Conservation (phyloP, 2,888 invertebrate species). For the Pemphredon lugubris region DNA sequence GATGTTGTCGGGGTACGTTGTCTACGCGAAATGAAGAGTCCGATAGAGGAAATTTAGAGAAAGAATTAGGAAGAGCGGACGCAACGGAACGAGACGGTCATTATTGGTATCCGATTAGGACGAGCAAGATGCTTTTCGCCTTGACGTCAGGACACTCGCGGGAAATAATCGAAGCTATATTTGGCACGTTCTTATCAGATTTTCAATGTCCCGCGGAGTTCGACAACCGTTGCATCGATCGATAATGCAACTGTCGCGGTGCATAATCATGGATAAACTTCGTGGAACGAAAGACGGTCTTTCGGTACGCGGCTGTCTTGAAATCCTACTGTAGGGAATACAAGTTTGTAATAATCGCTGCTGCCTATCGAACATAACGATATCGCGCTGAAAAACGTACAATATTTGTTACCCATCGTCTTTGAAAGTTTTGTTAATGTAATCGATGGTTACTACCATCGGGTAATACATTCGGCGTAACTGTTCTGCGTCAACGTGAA, state of each 20-base stretch:
- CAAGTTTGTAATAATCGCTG: too few relatives aligned
- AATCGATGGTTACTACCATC: too few relatives aligned
- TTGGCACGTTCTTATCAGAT: not conserved
- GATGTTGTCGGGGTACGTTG: too few relatives aligned
- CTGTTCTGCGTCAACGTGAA: too few relatives aligned
- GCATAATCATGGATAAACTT: slow-evolving; percentile 42
- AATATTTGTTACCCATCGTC: too few relatives aligned
- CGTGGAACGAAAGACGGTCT: slow-evolving; percentile 10
- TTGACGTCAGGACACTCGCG: not conserved
- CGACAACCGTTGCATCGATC: slow-evolving; percentile 44
- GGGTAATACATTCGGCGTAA: too few relatives aligned
- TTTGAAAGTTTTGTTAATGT: too few relatives aligned
- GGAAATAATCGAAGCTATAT: slow-evolving; percentile 27
- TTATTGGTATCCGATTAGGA: slow-evolving; percentile 2
- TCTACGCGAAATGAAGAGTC: too few relatives aligned
- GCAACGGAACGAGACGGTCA: not conserved
- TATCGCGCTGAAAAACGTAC: too few relatives aligned
- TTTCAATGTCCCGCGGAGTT: slow-evolving; percentile 24
- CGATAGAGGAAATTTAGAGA: too few relatives aligned
- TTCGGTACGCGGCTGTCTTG: not conserved
- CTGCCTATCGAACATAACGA: too few relatives aligned
- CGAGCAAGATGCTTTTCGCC: not conserved
- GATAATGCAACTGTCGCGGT: slow-evolving; percentile 39
- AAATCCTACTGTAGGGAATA: not conserved
- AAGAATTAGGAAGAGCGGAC: not conserved